These are phyloP conservation scores for Melanaphis sacchari DNA, from an alignment of 1,140 invertebrate genomes.

Conservation along the genomic window DNA sequence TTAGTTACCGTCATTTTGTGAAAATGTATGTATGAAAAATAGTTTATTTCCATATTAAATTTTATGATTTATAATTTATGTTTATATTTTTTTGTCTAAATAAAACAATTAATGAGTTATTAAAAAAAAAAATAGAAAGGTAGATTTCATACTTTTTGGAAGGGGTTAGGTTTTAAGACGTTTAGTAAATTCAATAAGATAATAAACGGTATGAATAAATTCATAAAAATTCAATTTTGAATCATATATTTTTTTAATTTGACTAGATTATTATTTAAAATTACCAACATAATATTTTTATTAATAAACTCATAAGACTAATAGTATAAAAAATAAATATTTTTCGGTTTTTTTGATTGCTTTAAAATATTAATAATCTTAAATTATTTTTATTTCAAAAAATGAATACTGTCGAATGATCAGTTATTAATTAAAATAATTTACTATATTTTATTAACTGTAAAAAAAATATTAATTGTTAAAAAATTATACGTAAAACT, in stretches of 20 bases:
- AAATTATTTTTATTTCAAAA: background rate
- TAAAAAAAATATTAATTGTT: background rate
- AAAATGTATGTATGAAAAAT: too few species aligned
- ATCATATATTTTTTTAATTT: background rate
- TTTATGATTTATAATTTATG: too few species aligned
- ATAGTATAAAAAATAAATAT: background rate
- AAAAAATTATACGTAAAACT: background rate
- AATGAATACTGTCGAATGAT: background rate
- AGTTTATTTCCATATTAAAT: too few species aligned
- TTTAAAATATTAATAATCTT: background rate
- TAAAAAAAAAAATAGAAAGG: too few species aligned
- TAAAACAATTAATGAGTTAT: too few species aligned
- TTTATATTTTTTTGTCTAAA: too few species aligned
- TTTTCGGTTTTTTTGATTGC: background rate
- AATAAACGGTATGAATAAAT: too few species aligned
- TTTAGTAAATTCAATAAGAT: too few species aligned
- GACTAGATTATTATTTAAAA: background rate
- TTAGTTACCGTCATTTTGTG: too few species aligned
- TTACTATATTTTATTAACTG: background rate
- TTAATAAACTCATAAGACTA: background rate
- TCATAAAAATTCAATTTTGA: background rate
- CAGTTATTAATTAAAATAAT: background rate
- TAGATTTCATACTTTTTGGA: too few species aligned
- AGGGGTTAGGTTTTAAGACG: too few species aligned
- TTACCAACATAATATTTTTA: background rate